Percentiles rank a stretch among this genome's conserved stretches.
Evolutionary conservation across 2,113 vertebrate genomes (phyloP).

Genomic region (Leucoraja erinaceus): DNA sequence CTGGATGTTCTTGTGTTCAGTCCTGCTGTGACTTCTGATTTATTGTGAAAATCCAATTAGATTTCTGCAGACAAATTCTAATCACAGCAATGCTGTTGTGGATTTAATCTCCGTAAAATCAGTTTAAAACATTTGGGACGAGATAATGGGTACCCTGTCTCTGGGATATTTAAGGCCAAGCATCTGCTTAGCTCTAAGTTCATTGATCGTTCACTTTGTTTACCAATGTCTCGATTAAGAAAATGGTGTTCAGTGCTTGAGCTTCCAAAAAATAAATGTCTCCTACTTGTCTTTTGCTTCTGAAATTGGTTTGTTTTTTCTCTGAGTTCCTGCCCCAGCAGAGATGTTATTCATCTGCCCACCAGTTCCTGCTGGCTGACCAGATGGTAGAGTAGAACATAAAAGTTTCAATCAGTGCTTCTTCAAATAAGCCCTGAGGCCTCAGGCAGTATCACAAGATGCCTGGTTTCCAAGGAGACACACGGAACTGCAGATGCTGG

Average conservation of each 20-base stretch:
- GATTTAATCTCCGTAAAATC: too few relatives aligned
- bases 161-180: neutral
- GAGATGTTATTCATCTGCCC: neutral
- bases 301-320: neutral
- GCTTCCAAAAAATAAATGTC: neutral
- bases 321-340: neutral
- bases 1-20: neutral
- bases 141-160: neutral
- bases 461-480: neutral
- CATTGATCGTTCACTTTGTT: slow-evolving; percentile 4
- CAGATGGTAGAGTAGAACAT: neutral
- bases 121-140: neutral
- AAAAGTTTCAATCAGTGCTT: neutral
- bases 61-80: neutral
- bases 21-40: neutral
- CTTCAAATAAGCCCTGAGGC: neutral
- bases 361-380: neutral
- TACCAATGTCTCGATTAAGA: neutral
- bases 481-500: too few relatives aligned
- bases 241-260: neutral
- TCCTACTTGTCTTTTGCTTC: neutral
- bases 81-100: neutral
- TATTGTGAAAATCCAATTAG: neutral
- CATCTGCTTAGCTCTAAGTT: neutral
- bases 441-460: neutral